Base-by-base conservation (phyloP, 2,888 invertebrate species). In the Lasioglossum malachurum region DNA sequence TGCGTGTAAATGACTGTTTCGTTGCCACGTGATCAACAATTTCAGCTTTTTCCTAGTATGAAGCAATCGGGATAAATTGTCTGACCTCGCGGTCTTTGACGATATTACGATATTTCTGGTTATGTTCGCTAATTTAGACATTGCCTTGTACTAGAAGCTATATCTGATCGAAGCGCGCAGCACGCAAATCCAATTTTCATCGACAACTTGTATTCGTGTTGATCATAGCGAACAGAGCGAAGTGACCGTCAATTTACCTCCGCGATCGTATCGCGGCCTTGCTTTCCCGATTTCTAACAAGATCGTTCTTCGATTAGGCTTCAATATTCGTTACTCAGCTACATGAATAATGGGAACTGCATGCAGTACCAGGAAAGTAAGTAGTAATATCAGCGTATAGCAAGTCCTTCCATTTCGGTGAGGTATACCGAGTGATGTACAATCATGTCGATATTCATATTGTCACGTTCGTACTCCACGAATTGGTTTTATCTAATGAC, bases 111-210 rank as follows among this genome's bases (percentile, higher is more conserved):
- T 75, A 72, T 83, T 57, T 49, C 75, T 46, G 72, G 64, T 78
- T 83, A 79, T 57, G 75, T 31, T 31, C 53, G 77, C 46, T 79
- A 82, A 88, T 86, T 83, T 60, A 82, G 88, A 86, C 82, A 78
- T 83, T 80, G 78, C 72, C 77, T 60, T 16, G 53, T 60, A 44
- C 53, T 57, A 75, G 46, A 41, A 27, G 57, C 60, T 80, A 38
- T 69, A 38, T 57, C 72, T 72, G 80, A 77, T 69, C 67, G 44
- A 69, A 75, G 80, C 67, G 41, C 27, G 73, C 16, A 60, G 72
- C 86, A 80, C 69, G 74, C 80, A 49, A 88, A 46, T 78, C 60
- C 57, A 79, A 83, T 71, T 72, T 76, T 73, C 75, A 74, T 83
- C 67, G 57, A 75, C 72, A 57, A 79, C 57, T 79, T 82, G 46